phyloP scores from a whole-genome alignment of 2,797 vertebrate species.

The Coranthus polyacanthus region DNA sequence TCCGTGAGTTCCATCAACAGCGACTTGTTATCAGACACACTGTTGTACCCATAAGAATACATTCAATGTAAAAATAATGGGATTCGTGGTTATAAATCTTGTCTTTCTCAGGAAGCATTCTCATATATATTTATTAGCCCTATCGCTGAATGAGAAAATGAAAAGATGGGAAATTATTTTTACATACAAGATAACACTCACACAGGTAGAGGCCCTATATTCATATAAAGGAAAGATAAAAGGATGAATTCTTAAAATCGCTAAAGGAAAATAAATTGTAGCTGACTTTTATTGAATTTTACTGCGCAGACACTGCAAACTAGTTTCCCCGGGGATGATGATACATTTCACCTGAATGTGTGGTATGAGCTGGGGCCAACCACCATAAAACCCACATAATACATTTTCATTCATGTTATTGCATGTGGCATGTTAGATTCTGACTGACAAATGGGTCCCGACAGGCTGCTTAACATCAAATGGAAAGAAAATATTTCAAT shows the following conservation, averaged over 20 bases:
- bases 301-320: too few species aligned
- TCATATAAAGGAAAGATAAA: too few species aligned
- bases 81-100: neutral
- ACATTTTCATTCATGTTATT: neutral
- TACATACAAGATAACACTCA: neutral
- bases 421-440: neutral
- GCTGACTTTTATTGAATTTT: too few species aligned
- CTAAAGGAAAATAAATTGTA: too few species aligned
- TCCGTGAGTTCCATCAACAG: neutral
- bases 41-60: conserved; percentile 8
- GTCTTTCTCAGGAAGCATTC: neutral
- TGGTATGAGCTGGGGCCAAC: neutral
- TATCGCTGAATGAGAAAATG: neutral
- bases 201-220: too few species aligned
- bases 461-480: neutral
- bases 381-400: neutral
- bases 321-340: too few species aligned
- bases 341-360: too few species aligned
- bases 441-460: neutral
- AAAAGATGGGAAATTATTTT: neutral
- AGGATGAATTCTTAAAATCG: too few species aligned
- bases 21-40: conserved; percentile 6
- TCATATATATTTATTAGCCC: too few species aligned
- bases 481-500: neutral
- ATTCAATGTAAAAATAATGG: neutral